phyloP scores from a whole-genome alignment of 2,888 invertebrate species.

The Epirrita christyi region DNA sequence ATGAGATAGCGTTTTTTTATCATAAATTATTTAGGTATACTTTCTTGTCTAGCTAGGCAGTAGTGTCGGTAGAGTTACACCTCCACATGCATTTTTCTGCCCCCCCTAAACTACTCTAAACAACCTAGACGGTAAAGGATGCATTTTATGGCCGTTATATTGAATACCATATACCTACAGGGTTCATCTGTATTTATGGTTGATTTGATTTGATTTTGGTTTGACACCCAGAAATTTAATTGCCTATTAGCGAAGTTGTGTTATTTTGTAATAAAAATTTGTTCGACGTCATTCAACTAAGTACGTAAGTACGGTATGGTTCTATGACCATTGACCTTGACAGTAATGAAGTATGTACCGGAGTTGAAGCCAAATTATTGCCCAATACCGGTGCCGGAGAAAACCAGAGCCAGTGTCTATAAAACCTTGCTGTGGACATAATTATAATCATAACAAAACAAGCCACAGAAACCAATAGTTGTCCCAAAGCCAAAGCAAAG shows the following conservation, averaged over 20 bases:
- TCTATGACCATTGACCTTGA: slow-evolving; percentile 56
- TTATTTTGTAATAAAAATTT: not conserved
- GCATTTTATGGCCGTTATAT: too few relatives aligned
- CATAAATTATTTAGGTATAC: not conserved
- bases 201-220: too few relatives aligned
- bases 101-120: too few relatives aligned
- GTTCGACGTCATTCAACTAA: not conserved
- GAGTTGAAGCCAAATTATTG: slow-evolving; percentile 63
- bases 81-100: too few relatives aligned
- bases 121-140: too few relatives aligned
- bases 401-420: slow-evolving; percentile 73
- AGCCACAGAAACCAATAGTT: slow-evolving; percentile 38
- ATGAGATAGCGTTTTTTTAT: not conserved
- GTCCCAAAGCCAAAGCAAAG: slow-evolving; percentile 25
- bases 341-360: slow-evolving; percentile 55
- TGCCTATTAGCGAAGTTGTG: too few relatives aligned
- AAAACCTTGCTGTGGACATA: slow-evolving; percentile 64
- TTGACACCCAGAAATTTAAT: too few relatives aligned
- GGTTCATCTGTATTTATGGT: too few relatives aligned
- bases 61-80: too few relatives aligned
- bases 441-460: slow-evolving; percentile 61
- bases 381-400: slow-evolving; percentile 62
- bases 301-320: not conserved
- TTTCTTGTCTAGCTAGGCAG: too few relatives aligned
- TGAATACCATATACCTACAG: too few relatives aligned